Conservation (phyloP, 2,888 invertebrate genomes). For the Campoletis raptor region DNA sequence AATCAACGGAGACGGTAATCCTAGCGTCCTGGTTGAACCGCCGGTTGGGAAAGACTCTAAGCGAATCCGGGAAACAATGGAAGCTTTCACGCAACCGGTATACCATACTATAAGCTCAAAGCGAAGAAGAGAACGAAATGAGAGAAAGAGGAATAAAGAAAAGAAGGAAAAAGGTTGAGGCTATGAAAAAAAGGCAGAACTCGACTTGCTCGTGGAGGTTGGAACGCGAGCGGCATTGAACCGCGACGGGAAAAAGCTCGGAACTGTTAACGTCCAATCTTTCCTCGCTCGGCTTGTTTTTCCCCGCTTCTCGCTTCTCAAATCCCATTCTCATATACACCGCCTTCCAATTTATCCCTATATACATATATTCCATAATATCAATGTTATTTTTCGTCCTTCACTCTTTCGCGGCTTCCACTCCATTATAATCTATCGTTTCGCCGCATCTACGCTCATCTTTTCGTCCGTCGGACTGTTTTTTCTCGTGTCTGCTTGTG, state of each 20-base stretch:
- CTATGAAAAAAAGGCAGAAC: slow-evolving; percentile 62
- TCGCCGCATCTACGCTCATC: slow-evolving; percentile 54
- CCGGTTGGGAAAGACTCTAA: slow-evolving; percentile 41
- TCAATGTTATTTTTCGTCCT: slow-evolving; percentile 82
- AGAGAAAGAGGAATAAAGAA: slow-evolving; percentile 40
- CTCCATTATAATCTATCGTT: slow-evolving; percentile 70
- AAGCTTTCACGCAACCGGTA: slow-evolving; percentile 71
- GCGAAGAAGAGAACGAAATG: slow-evolving; percentile 53
- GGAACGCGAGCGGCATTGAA: slow-evolving; percentile 72
- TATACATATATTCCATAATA: slow-evolving; percentile 68
- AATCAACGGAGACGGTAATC: slow-evolving; percentile 40
- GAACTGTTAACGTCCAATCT: slow-evolving; percentile 81
- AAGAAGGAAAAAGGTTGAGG: slow-evolving; percentile 51
- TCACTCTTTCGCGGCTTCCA: slow-evolving; percentile 63
- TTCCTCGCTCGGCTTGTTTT: slow-evolving; percentile 78
- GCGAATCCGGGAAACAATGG: slow-evolving; percentile 70
- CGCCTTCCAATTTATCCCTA: slow-evolving; percentile 59
- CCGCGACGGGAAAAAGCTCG: slow-evolving; percentile 75
- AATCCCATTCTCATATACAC: slow-evolving; percentile 73
- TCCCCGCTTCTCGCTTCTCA: slow-evolving; percentile 75
- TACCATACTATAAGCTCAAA: slow-evolving; percentile 55
- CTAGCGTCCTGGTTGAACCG: slow-evolving; percentile 38
- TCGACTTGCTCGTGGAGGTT: slow-evolving; percentile 66
- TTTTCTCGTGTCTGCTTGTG: slow-evolving; percentile 57
- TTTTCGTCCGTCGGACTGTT: slow-evolving; percentile 64